Evolutionary conservation across 2,888 invertebrate species (phyloP).

Genomic region (Eulithis prunata): DNA sequence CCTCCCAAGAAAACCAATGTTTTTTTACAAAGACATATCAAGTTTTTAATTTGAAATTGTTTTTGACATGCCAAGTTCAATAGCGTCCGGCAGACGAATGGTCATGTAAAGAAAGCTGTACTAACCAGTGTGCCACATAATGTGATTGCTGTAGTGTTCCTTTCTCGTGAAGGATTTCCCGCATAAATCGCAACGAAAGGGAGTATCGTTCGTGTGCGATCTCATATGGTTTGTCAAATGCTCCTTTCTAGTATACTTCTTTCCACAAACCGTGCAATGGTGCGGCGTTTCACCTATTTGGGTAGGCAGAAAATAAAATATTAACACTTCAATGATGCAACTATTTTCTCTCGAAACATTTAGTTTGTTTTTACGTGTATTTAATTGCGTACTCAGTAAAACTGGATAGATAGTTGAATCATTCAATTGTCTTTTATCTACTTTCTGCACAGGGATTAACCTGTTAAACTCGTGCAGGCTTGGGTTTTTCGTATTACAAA

Average conservation of each 20-base stretch:
- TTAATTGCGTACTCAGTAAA: constrained; percentile 18
- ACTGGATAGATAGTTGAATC: constrained; percentile 76
- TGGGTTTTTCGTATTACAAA: constrained; percentile 63
- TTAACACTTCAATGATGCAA: constrained; percentile 83
- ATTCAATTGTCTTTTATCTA: constrained; percentile 72
- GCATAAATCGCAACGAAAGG: constrained; percentile 94
- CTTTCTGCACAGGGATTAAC: constrained; percentile 71
- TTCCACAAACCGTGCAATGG: constrained; percentile 93
- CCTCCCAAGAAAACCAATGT: no score
- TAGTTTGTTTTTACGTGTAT: constrained; percentile 53
- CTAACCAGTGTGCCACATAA: constrained; percentile 93
- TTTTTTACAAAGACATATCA: background rate
- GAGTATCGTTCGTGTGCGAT: constrained; percentile 94
- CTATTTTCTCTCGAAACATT: constrained; percentile 67
- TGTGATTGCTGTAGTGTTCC: constrained; percentile 96
- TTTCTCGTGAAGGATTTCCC: constrained; percentile 95
- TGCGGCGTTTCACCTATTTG: constrained; percentile 92
- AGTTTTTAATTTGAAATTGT: background rate
- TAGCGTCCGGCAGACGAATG: constrained; percentile 20
- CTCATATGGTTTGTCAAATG: constrained; percentile 95
- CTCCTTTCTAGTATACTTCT: constrained; percentile 95
- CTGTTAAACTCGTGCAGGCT: constrained; percentile 71
- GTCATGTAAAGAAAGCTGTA: constrained; percentile 56
- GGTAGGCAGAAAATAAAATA: constrained; percentile 56
- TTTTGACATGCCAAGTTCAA: background rate